phyloP scores from a whole-genome alignment of 2,113 vertebrate genomes.

The Clarias batrachus region DNA sequence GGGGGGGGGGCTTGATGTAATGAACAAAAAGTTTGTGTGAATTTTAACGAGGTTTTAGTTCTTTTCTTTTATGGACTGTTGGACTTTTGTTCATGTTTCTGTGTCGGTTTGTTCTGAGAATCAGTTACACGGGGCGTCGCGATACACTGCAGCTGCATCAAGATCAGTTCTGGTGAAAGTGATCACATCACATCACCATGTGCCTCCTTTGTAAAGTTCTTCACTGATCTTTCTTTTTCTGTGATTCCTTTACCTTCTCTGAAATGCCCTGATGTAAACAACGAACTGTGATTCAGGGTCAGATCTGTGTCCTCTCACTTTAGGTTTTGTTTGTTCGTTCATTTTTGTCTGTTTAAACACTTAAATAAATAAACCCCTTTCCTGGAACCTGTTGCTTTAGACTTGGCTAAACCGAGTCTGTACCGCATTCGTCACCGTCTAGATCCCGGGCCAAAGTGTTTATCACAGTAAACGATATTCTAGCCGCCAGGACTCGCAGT shows the following conservation, averaged over 20 bases:
- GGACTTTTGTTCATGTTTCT: neutral
- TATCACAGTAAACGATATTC: neutral
- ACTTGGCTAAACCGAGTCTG: neutral
- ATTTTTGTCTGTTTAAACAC: neutral
- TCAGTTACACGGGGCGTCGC: neutral
- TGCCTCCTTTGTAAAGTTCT: neutral
- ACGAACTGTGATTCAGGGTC: neutral
- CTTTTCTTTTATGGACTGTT: neutral
- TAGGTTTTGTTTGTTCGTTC: fast-evolving
- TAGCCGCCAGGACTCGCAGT: neutral
- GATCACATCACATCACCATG: neutral
- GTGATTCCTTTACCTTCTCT: neutral
- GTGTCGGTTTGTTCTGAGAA: neutral
- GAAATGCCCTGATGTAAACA: neutral
- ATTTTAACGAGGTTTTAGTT: neutral
- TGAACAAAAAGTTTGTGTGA: no score
- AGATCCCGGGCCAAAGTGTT: neutral
- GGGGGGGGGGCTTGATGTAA: neutral
- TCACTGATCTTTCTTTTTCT: neutral
- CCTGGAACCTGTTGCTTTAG: neutral
- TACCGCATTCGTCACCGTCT: neutral
- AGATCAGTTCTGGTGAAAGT: neutral
- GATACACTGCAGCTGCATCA: neutral
- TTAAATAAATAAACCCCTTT: neutral
- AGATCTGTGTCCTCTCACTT: neutral